These are phyloP conservation scores for Hydriomena furcata DNA, from an alignment of 2,888 invertebrate species.

Conservation along the genomic window DNA sequence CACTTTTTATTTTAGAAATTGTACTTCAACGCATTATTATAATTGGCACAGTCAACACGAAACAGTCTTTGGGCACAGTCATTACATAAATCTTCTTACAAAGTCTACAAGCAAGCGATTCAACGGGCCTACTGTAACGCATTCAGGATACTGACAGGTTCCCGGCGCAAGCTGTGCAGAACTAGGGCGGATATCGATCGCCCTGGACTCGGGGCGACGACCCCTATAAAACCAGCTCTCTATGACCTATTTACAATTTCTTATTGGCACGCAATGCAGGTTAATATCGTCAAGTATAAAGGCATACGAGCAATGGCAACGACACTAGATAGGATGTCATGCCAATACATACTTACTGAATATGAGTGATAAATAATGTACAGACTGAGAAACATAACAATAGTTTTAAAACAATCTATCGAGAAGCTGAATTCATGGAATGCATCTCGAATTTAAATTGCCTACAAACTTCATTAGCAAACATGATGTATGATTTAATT, in stretches of 20 bases:
- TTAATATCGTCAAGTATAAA: constrained; percentile 2
- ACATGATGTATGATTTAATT: too few species aligned
- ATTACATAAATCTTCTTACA: background rate
- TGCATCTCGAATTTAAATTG: too few species aligned
- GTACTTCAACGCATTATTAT: background rate
- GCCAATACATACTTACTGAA: background rate
- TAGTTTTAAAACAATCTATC: too few species aligned
- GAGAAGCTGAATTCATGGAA: too few species aligned
- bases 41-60: background rate
- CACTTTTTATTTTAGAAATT: background rate
- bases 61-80: background rate
- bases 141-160: constrained; percentile 26
- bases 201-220: constrained; percentile 25
- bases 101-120: background rate
- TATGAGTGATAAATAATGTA: too few species aligned
- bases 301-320: background rate
- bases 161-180: constrained; percentile 42
- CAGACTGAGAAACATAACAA: too few species aligned
- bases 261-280: constrained; percentile 11
- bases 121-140: constrained; percentile 34
- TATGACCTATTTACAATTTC: constrained; percentile 28
- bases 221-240: constrained; percentile 19
- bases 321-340: constrained; percentile 1
- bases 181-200: constrained; percentile 57
- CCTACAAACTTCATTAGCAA: too few species aligned